Percentiles rank a stretch among this genome's conserved stretches.
phyloP scores from a whole-genome alignment of 2,797 vertebrate species.

The Manis crassicaudata region DNA sequence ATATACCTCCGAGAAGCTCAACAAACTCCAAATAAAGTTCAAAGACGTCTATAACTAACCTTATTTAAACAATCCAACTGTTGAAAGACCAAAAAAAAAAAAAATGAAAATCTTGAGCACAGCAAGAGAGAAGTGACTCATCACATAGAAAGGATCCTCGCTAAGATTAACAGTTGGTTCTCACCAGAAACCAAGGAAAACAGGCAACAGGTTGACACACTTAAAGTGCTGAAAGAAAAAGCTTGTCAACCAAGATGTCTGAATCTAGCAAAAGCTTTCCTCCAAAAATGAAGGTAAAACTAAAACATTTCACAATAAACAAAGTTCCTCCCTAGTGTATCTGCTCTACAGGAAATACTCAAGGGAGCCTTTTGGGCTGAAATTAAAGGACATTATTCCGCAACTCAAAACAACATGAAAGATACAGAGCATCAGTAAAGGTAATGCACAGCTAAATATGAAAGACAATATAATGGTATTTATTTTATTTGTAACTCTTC shows the following conservation, averaged over 20 bases:
- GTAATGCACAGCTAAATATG: background rate
- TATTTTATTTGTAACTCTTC: background rate
- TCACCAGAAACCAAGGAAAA: background rate
- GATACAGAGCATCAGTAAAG: background rate
- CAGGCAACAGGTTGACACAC: background rate
- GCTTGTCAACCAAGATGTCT: background rate
- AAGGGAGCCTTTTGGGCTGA: background rate
- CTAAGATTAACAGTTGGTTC: background rate
- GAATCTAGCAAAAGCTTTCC: background rate
- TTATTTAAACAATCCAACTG: background rate
- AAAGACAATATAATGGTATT: background rate
- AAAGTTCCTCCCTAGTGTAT: background rate
- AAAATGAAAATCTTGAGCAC: background rate
- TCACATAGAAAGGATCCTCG: background rate
- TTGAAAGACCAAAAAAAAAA: background rate
- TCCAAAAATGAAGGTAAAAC: background rate
- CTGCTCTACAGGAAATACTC: background rate
- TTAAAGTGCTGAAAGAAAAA: background rate
- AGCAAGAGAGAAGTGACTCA: background rate
- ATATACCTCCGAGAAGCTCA: background rate
- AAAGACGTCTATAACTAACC: background rate
- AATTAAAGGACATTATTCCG: background rate
- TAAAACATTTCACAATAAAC: background rate
- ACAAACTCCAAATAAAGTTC: background rate
- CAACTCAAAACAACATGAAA: background rate